Evolutionary conservation across 1,140 invertebrate genomes (phyloP).

Genomic region (Leptonema lineaticorne): DNA sequence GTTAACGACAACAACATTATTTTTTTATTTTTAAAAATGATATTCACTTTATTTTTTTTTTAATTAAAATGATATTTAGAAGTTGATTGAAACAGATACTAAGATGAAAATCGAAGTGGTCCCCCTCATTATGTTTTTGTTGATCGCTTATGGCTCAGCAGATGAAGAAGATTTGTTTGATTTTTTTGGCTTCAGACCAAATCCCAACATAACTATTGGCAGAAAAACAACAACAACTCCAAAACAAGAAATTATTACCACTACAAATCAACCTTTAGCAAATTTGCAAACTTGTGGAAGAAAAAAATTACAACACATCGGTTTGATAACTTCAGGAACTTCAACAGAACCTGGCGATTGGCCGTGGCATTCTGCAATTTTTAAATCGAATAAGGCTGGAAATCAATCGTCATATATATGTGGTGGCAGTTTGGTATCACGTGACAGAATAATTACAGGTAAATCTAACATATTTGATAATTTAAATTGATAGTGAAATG

Average conservation of each 20-base stretch:
- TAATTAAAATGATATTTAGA: too few species aligned
- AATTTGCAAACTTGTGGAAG: background rate
- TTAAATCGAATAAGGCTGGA: background rate
- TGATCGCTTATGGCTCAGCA: background rate
- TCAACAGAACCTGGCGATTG: conserved; percentile 1
- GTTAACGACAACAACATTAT: too few species aligned
- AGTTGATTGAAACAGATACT: too few species aligned
- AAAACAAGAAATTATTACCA: background rate
- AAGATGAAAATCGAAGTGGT: too few species aligned
- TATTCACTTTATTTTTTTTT: too few species aligned
- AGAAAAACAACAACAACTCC: background rate
- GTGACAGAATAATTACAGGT: background rate
- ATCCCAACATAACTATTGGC: background rate
- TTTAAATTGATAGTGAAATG: too few species aligned
- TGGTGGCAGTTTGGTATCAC: background rate
- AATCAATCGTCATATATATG: background rate
- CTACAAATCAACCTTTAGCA: background rate
- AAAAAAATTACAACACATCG: background rate
- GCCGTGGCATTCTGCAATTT: conserved; percentile 11
- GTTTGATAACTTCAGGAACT: background rate
- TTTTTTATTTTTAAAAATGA: too few species aligned
- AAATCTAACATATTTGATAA: too few species aligned
- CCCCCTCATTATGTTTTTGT: too few species aligned
- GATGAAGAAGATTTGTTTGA: background rate
- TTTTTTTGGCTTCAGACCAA: background rate